Conservation (phyloP, 92 coral and sea anemone genomes). For the Palythoa grandis region DNA sequence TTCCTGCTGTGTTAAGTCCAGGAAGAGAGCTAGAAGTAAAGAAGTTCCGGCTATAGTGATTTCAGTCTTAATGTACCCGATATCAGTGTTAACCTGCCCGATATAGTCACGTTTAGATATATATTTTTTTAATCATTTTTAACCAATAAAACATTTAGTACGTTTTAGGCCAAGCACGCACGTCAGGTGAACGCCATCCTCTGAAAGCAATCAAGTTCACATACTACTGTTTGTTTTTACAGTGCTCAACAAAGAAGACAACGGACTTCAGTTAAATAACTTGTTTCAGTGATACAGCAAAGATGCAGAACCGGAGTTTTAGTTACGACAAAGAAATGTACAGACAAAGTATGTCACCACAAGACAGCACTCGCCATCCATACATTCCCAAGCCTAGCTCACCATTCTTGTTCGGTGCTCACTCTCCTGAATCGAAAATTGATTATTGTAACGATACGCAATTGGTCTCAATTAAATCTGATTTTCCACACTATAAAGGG, state of each 20-base stretch:
- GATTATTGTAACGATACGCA: slow-evolving; percentile 8
- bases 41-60: not conserved
- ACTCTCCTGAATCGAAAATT: not conserved
- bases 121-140: no score
- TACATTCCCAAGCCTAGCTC: slow-evolving; percentile 42
- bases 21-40: not conserved
- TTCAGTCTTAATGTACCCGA: not conserved
- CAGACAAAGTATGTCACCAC: slow-evolving; percentile 31
- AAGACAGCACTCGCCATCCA: slow-evolving; percentile 20
- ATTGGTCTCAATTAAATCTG: slow-evolving; percentile 15
- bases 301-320: slow-evolving; percentile 43
- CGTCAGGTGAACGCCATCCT: not conserved
- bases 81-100: not conserved
- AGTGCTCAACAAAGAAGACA: slow-evolving; percentile 12
- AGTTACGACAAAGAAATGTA: slow-evolving; percentile 37
- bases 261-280: not conserved
- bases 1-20: not conserved
- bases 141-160: not conserved
- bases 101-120: not conserved
- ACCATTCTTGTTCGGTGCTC: slow-evolving; percentile 30
- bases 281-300: not conserved
- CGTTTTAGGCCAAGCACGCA: not conserved
- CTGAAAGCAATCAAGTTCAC: not conserved
- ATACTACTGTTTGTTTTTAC: not conserved
- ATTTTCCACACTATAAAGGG: slow-evolving; percentile 45